A percentile compares a stretch with the other conserved stretches of the same genome.
These are phyloP conservation scores for Hartigia nigra DNA, from an alignment of 2,888 invertebrate genomes.

Conservation along the genomic window DNA sequence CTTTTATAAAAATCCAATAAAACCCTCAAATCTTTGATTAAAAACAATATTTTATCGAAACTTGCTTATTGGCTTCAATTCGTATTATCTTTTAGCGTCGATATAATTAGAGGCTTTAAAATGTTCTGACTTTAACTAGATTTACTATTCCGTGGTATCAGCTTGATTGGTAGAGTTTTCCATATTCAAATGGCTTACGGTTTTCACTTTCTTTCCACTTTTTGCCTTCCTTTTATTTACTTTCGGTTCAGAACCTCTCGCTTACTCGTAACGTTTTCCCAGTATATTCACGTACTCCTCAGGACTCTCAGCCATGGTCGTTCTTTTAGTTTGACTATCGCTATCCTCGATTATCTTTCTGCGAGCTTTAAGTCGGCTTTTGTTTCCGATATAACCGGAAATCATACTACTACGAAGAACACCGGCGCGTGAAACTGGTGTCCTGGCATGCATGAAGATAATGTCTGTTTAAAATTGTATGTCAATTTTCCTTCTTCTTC, in stretches of 20 bases:
- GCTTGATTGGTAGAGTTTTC: background rate
- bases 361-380: slow-evolving; percentile 43
- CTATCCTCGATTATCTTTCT: slow-evolving; percentile 11
- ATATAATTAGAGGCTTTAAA: no score
- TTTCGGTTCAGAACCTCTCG: slow-evolving; percentile 3
- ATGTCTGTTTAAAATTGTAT: slow-evolving; percentile 24
- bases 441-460: slow-evolving; percentile 67
- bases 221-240: background rate
- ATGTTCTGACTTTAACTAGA: no score
- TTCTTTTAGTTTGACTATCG: background rate
- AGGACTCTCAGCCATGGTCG: slow-evolving; percentile 7
- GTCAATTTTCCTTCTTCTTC: slow-evolving; percentile 67
- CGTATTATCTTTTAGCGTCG: background rate
- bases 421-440: slow-evolving; percentile 72
- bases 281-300: slow-evolving; percentile 14
- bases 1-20: background rate
- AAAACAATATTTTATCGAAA: background rate
- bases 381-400: slow-evolving; percentile 65
- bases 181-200: background rate
- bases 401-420: slow-evolving; percentile 68
- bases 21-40: background rate
- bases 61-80: background rate
- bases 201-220: background rate
- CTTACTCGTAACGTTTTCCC: slow-evolving; percentile 21
- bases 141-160: background rate